These are phyloP conservation scores for Drosophila macrospina DNA, from an alignment of 2,888 invertebrate genomes.

Conservation along the genomic window DNA sequence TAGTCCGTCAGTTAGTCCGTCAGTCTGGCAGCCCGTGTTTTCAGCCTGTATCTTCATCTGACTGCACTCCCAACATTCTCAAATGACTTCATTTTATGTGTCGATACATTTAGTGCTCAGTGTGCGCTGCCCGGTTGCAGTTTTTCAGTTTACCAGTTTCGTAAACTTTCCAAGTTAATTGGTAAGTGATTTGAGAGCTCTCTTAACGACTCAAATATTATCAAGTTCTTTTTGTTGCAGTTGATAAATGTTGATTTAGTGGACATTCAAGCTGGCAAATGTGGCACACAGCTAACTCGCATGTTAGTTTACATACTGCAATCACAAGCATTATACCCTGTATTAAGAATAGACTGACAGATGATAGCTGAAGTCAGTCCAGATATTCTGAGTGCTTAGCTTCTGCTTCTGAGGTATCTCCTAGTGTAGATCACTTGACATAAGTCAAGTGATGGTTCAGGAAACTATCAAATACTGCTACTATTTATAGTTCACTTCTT, in stretches of 20 bases:
- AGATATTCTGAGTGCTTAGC: neutral
- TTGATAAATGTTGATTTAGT: slow-evolving; percentile 41
- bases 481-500: slow-evolving; percentile 10
- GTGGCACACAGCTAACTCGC: slow-evolving; percentile 1
- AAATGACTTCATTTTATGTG: slow-evolving; percentile 79
- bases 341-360: neutral
- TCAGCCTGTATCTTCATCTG: slow-evolving; percentile 38
- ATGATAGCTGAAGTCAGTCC: no score
- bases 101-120: slow-evolving; percentile 71
- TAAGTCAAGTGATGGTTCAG: no score
- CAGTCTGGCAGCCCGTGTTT: slow-evolving; percentile 17
- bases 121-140: slow-evolving; percentile 65
- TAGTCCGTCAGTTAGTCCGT: neutral
- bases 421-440: no score
- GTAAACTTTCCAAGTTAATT: slow-evolving; percentile 77
- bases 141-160: slow-evolving; percentile 45
- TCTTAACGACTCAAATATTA: slow-evolving; percentile 53
- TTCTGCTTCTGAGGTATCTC: neutral
- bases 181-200: slow-evolving; percentile 68
- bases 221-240: slow-evolving; percentile 15
- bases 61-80: slow-evolving; percentile 66
- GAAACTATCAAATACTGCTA: neutral
- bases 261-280: slow-evolving; percentile 24
- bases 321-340: neutral
- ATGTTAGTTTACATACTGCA: slow-evolving; percentile 5